Base-by-base conservation (phyloP, 2,888 invertebrate species). In the Nemotelus nigrinus region DNA sequence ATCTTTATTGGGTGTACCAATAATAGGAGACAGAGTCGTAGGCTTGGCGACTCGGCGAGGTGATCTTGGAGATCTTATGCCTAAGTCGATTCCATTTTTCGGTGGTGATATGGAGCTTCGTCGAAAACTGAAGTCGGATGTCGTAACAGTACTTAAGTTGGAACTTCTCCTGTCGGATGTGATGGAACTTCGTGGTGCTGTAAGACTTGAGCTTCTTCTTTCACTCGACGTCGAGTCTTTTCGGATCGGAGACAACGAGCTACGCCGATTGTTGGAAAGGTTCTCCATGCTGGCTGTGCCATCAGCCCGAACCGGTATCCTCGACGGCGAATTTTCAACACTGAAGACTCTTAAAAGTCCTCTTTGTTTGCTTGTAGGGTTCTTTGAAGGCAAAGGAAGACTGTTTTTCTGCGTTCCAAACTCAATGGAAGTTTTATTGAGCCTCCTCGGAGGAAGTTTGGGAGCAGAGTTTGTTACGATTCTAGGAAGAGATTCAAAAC, bases 1-100 rank as follows among this genome's bases (percentile, higher is more conserved):
- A 43, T 87, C 87, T 79, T 86, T 87, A 76, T 87, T 87, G 2
- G 87, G 87, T 0, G 87, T 87, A 1, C 87, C 87, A 71, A 87
- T 85, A 10, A 87, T 87, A 0, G 87, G 87, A 0, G 87, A 87
- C 2, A 87, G 80, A 1, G 85, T 85, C 43, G 84, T 83, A 8
- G 87, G 87, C 63, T 86, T 87, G 5, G 82, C 84, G 58, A 87
- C 84, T 80, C 85, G 85, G 0, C 84, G 81, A 2, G 85, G 83
- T 8, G 83, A 77, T 57, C 80, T 45, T 7, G 76, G 63, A 25
- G 55, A 45, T 3, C 48, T 39, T n/a, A 50, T 7, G 53, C 47
- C 64, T 48, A 53, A 25, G 41, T 70, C 70, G 3, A 10, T 43
- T 3, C 41, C 53, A 39, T 39, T 74, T 74, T 50, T 60, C 6